Conservation (phyloP, 2,797 vertebrate species). For the Helostoma temminkii region DNA sequence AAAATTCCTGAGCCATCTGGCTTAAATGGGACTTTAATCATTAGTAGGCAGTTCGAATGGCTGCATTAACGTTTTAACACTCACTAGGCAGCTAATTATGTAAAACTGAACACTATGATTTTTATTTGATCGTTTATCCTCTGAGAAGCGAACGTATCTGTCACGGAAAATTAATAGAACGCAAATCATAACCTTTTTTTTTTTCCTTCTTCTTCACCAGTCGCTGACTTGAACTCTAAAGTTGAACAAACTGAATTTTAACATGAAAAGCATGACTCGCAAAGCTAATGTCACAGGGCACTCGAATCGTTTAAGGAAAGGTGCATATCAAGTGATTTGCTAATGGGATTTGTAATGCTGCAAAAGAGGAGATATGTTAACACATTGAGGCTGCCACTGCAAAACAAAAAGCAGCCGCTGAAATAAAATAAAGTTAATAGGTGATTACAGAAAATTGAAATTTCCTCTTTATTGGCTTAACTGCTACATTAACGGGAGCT, state of each 20-base stretch:
- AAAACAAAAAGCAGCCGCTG: slow-evolving; percentile 58
- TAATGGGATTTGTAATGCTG: slow-evolving; percentile 97
- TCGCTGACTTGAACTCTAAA: slow-evolving; percentile 69
- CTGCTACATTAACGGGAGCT: slow-evolving; percentile 49
- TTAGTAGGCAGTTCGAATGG: slow-evolving; percentile 45
- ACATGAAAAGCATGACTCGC: slow-evolving; percentile 89
- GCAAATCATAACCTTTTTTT: slow-evolving; percentile 14
- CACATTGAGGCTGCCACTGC: slow-evolving; percentile 52
- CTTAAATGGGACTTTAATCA: slow-evolving; percentile 56
- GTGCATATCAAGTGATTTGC: slow-evolving; percentile 92
- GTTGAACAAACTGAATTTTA: slow-evolving; percentile 87
- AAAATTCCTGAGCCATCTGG: slow-evolving; percentile 33
- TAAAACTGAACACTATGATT: slow-evolving; percentile 35
- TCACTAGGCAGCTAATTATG: slow-evolving; percentile 60
- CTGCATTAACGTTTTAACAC: slow-evolving; percentile 51
- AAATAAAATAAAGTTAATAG: slow-evolving; percentile 68
- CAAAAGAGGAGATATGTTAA: slow-evolving; percentile 84
- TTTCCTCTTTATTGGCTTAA: slow-evolving; percentile 65
- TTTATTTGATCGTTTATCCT: slow-evolving; percentile 26
- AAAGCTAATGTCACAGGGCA: slow-evolving; percentile 89
- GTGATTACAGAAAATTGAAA: slow-evolving; percentile 76
- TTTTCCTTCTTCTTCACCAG: slow-evolving; percentile 41
- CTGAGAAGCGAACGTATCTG: slow-evolving; percentile 17
- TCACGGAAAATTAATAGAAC: slow-evolving; percentile 40
- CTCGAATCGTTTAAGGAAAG: slow-evolving; percentile 89